Conservation (phyloP, 2,888 invertebrate species). For the Sarcophaga variegata region DNA sequence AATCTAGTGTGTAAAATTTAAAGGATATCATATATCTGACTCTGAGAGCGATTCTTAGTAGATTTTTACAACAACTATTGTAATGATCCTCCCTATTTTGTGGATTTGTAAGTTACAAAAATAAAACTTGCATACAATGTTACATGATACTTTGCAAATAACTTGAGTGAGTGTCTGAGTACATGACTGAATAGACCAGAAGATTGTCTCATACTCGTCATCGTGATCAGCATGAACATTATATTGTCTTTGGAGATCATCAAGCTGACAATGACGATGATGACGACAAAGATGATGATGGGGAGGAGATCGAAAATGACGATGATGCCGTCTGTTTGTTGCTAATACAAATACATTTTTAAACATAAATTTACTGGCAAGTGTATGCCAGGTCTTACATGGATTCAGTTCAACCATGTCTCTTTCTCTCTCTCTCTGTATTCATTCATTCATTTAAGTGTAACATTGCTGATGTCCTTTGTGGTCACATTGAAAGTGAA, state of each 20-base stretch:
- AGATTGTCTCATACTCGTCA: background rate
- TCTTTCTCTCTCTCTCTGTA: background rate
- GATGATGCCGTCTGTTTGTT: background rate
- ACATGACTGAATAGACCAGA: background rate
- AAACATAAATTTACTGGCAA: background rate
- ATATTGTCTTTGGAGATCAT: slow-evolving; percentile 25
- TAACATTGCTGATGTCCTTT: slow-evolving; percentile 53
- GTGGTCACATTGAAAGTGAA: slow-evolving; percentile 60
- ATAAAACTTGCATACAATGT: slow-evolving; percentile 33
- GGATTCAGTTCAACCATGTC: background rate
- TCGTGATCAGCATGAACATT: slow-evolving; percentile 23
- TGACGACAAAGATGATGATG: slow-evolving; percentile 28
- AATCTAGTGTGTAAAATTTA: too few species aligned
- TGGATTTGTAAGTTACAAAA: too few species aligned
- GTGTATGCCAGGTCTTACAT: background rate
- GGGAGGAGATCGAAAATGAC: background rate
- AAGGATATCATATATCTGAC: too few species aligned
- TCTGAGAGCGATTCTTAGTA: too few species aligned
- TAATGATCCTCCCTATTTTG: too few species aligned
- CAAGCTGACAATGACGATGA: slow-evolving; percentile 36
- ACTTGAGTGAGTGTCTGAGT: slow-evolving; percentile 1
- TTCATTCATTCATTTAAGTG: slow-evolving; percentile 32
- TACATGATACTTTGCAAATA: slow-evolving; percentile 42
- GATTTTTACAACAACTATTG: too few species aligned
- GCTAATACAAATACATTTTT: slow-evolving; percentile 21